Percentiles rank a stretch among this genome's conserved stretches.
Conservation (phyloP, 37 sponge, comb jelly and placozoan species). For the Ephydatia muelleri region DNA sequence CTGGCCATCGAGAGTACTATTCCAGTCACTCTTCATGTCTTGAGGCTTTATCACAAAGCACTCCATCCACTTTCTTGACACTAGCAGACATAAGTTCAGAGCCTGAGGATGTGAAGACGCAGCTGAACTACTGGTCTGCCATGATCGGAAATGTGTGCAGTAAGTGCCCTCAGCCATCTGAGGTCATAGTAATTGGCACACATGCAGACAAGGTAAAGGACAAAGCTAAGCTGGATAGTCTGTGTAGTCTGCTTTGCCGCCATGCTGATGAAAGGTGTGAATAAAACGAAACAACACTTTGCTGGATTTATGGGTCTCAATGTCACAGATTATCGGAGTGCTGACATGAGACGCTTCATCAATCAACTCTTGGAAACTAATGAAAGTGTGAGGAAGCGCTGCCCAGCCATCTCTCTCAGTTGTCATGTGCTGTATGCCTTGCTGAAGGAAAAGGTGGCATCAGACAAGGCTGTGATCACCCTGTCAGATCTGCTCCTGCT, state of each 20-base stretch:
- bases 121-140: conserved; percentile 27
- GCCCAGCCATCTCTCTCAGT: background rate
- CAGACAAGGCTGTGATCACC: background rate
- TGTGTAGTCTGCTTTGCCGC: background rate
- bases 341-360: background rate
- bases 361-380: background rate
- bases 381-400: background rate
- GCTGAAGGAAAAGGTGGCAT: background rate
- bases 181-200: conserved; percentile 39
- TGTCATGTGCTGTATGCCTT: conserved; percentile 25
- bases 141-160: conserved; percentile 6
- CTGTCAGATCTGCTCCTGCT: background rate
- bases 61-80: conserved; percentile 25
- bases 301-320: background rate
- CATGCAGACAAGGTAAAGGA: conserved; percentile 14
- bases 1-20: conserved; percentile 44
- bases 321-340: background rate
- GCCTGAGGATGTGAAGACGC: conserved; percentile 5
- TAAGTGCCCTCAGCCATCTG: conserved; percentile 1
- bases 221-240: background rate
- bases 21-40: conserved; percentile 26
- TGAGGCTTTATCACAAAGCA: background rate
- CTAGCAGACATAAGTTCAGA: conserved; percentile 24
- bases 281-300: background rate
- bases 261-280: background rate